phyloP scores from a whole-genome alignment of 2,113 vertebrate species.

The Sphaerodactylus townsendi region DNA sequence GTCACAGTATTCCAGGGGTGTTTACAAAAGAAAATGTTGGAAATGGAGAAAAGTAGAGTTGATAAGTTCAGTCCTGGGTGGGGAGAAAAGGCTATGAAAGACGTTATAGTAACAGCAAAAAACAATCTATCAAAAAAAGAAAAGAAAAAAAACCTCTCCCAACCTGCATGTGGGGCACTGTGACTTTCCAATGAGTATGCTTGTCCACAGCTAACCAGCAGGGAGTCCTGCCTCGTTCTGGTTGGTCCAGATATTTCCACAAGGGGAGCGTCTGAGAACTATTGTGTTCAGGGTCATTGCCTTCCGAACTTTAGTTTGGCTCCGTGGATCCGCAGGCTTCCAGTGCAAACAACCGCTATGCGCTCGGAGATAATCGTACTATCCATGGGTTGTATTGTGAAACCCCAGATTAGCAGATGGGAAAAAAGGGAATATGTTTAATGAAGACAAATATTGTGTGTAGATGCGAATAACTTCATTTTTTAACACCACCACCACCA shows the following conservation, averaged over 20 bases:
- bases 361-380: neutral
- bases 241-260: neutral
- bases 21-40: neutral
- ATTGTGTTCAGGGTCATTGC: neutral
- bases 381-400: neutral
- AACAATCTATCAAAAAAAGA: too few relatives aligned
- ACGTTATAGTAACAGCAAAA: neutral
- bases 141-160: neutral
- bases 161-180: neutral
- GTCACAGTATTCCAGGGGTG: neutral
- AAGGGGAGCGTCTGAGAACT: neutral
- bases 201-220: neutral
- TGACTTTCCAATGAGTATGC: neutral
- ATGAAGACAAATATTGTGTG: neutral
- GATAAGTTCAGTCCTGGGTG: neutral
- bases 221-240: neutral
- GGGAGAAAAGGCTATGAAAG: neutral
- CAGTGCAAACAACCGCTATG: neutral
- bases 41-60: neutral
- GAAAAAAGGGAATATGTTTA: constrained; percentile 5
- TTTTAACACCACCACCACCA: too few relatives aligned
- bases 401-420: neutral
- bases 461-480: neutral
- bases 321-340: constrained; percentile 5
- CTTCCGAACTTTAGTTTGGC: neutral